Conservation (phyloP, 2,888 invertebrate species). For the Mycalesis mineus region DNA sequence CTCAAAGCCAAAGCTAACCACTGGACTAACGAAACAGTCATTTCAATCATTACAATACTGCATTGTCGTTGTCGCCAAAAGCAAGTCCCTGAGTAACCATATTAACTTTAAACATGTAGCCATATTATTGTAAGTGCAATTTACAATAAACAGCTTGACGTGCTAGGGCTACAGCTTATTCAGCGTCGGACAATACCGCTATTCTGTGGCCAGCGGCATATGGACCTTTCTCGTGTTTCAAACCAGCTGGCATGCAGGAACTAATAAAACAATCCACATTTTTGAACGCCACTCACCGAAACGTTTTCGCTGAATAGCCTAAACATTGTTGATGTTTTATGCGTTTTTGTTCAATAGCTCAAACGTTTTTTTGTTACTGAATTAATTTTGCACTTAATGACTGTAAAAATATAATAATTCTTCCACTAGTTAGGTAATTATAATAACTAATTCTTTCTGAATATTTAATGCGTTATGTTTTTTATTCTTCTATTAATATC, state of each 20-base stretch:
- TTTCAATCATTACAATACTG: neutral
- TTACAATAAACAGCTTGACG: conserved; percentile 29
- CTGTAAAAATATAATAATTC: too few relatives aligned
- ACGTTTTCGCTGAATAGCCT: conserved; percentile 17
- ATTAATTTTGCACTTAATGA: too few relatives aligned
- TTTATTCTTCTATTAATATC: too few relatives aligned
- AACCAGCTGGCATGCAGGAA: conserved; percentile 38
- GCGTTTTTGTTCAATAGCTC: conserved; percentile 17
- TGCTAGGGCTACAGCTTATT: conserved; percentile 34
- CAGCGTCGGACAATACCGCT: conserved; percentile 39
- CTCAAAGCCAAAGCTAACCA: too few relatives aligned
- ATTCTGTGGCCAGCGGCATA: conserved; percentile 39
- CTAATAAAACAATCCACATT: conserved; percentile 35
- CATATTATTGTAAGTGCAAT: conserved; percentile 29
- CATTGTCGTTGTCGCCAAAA: neutral
- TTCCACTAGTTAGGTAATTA: too few relatives aligned
- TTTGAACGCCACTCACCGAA: conserved; percentile 23
- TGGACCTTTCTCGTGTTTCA: conserved; percentile 38
- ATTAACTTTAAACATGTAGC: conserved; percentile 15
- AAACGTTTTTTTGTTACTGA: neutral
- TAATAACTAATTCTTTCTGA: too few relatives aligned
- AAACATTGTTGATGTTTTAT: conserved; percentile 6
- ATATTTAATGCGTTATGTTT: too few relatives aligned
- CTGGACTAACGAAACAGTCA: too few relatives aligned
- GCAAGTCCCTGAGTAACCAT: conserved; percentile 8